A percentile compares a stretch with the other conserved stretches of the same genome.
These are phyloP conservation scores for Typhlichthys eigenmanni DNA, from an alignment of 2,797 vertebrate species.

Conservation along the genomic window DNA sequence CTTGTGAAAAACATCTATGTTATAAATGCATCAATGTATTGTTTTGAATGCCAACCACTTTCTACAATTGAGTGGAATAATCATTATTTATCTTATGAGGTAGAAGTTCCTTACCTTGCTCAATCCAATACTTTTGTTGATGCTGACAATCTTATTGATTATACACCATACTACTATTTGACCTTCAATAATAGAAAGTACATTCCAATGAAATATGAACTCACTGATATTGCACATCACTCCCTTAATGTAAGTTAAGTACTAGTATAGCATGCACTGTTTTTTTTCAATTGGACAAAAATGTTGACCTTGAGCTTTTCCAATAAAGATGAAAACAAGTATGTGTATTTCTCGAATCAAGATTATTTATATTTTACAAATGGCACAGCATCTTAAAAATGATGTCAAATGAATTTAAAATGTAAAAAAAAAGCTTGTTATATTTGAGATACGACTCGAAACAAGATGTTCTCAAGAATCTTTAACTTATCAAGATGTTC, in stretches of 20 bases:
- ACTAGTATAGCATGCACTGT: not conserved
- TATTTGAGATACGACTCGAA: constrained; percentile 27
- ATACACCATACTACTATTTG: constrained; percentile 22
- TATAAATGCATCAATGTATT: constrained; percentile 21
- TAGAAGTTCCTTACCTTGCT: constrained; percentile 29
- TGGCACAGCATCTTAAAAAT: constrained; percentile 24
- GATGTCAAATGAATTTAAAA: not conserved
- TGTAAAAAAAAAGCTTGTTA: constrained; percentile 19
- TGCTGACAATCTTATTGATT: constrained; percentile 25
- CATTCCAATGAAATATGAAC: too few relatives aligned
- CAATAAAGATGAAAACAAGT: constrained; percentile 17
- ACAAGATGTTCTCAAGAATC: constrained; percentile 30
- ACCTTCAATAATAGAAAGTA: not conserved
- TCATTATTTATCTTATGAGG: constrained; percentile 26
- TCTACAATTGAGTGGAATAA: constrained; percentile 18
- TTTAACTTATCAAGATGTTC: constrained; percentile 12
- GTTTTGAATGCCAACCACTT: constrained; percentile 28
- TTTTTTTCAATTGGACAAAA: not conserved
- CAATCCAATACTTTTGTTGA: constrained; percentile 32
- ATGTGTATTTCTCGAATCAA: constrained; percentile 34
- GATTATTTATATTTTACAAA: constrained; percentile 27
- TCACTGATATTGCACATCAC: too few relatives aligned
- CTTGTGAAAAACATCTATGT: constrained; percentile 28
- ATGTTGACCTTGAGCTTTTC: constrained; percentile 2
- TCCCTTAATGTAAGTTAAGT: not conserved